A percentile compares a stretch with the other conserved stretches of the same genome.
Evolutionary conservation across 1,140 invertebrate species (phyloP).

Genomic region (Chrysoperla carnea): DNA sequence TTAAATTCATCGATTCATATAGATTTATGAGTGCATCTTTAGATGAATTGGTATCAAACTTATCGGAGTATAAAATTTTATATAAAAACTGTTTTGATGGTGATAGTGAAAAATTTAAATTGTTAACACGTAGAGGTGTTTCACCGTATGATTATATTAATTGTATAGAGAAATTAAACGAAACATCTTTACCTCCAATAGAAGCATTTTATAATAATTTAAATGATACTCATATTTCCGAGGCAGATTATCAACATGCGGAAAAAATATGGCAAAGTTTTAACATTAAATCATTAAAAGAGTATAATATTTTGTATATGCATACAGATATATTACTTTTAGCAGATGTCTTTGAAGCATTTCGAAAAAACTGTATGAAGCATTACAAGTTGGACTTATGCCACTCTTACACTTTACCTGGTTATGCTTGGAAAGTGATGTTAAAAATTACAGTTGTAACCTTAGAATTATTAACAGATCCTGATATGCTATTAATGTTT

Average conservation of each 20-base stretch:
- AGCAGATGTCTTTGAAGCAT: conserved; percentile 25
- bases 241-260: conserved; percentile 19
- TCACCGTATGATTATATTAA: conserved; percentile 16
- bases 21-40: conserved; percentile 9
- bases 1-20: conserved; percentile 11
- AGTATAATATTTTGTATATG: conserved; percentile 21
- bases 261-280: conserved; percentile 20
- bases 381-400: conserved; percentile 12
- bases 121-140: conserved; percentile 8
- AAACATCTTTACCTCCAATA: conserved; percentile 10
- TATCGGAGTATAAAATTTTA: conserved; percentile 3
- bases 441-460: conserved; percentile 14
- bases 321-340: conserved; percentile 16
- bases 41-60: conserved; percentile 8
- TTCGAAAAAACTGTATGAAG: conserved; percentile 12
- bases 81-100: conserved; percentile 5
- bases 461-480: neutral
- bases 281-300: conserved; percentile 13
- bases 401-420: conserved; percentile 16
- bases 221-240: conserved; percentile 7
- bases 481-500: neutral
- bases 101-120: conserved; percentile 7
- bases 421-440: conserved; percentile 21
- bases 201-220: conserved; percentile 15
- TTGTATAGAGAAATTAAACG: conserved; percentile 10